These are phyloP conservation scores for Meriones psammophilus DNA, from an alignment of 2,797 vertebrate genomes.

Conservation along the genomic window DNA sequence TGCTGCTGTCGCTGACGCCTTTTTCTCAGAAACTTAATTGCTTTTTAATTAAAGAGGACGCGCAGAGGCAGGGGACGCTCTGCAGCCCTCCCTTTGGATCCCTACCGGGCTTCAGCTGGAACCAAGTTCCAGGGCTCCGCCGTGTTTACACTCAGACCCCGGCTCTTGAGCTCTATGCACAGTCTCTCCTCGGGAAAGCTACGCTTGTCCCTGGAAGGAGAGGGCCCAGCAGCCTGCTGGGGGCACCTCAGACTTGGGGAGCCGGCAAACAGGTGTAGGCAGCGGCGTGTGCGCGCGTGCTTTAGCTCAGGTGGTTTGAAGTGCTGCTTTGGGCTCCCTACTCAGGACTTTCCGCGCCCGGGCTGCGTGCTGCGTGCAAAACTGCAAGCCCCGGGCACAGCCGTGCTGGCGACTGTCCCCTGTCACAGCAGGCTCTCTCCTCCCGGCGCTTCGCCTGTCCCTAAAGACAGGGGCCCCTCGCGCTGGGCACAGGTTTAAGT, in stretches of 20 bases:
- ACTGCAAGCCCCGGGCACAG: neutral
- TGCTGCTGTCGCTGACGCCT: neutral
- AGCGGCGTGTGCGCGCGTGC: neutral
- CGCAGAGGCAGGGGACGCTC: constrained; percentile 22
- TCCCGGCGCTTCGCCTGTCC: neutral
- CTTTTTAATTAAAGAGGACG: constrained; percentile 39
- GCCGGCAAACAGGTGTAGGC: neutral
- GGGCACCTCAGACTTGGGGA: neutral
- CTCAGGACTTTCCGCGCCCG: neutral
- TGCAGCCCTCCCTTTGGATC: constrained; percentile 1
- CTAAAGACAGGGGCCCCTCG: neutral
- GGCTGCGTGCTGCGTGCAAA: neutral
- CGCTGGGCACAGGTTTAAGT: neutral
- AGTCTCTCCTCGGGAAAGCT: neutral
- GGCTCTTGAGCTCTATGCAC: constrained; percentile 56
- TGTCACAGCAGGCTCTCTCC: too few species aligned
- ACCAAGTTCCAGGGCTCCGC: neutral
- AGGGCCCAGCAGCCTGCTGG: neutral
- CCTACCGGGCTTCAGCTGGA: constrained; percentile 41
- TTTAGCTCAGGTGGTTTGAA: neutral
- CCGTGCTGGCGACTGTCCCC: too few species aligned
- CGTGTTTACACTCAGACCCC: constrained; percentile 38
- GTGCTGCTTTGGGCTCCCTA: neutral
- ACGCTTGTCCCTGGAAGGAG: neutral
- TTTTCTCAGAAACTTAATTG: constrained; percentile 7